Percentiles rank a stretch among this genome's conserved stretches.
These are phyloP conservation scores for Amphipoea oculea DNA, from an alignment of 2,888 invertebrate genomes.

Conservation along the genomic window DNA sequence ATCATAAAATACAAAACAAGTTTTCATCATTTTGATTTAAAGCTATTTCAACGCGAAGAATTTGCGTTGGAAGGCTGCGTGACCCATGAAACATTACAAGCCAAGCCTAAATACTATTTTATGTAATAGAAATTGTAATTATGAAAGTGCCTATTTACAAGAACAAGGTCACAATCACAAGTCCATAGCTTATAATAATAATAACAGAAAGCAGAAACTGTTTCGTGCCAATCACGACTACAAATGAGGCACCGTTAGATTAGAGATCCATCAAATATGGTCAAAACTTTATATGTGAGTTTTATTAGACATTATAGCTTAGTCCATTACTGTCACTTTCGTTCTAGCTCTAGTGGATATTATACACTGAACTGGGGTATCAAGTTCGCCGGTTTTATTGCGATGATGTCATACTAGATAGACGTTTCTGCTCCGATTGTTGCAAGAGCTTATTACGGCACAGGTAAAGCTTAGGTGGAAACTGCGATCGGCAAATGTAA, in stretches of 20 bases:
- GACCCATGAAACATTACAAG: constrained; percentile 36
- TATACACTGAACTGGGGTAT: constrained; percentile 17
- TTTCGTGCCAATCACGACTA: constrained; percentile 28
- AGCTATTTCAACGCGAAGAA: background rate
- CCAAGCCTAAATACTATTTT: constrained; percentile 51
- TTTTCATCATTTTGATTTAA: background rate
- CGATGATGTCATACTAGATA: background rate
- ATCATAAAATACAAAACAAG: background rate
- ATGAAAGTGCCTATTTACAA: constrained; percentile 32
- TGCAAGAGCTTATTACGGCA: background rate
- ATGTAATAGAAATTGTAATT: constrained; percentile 47
- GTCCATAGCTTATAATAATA: background rate
- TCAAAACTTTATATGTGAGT: constrained; percentile 19
- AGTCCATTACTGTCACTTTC: constrained; percentile 40
- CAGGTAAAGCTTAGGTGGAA: background rate
- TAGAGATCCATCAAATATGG: constrained; percentile 29
- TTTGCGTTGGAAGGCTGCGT: constrained; percentile 14
- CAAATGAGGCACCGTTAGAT: constrained; percentile 29
- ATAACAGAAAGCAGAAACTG: constrained; percentile 17
- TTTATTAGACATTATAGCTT: constrained; percentile 18
- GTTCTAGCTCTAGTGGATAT: constrained; percentile 3
- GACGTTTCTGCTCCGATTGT: background rate
- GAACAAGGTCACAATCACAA: constrained; percentile 37
- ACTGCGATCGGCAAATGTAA: background rate
- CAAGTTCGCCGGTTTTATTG: constrained; percentile 1